These are phyloP conservation scores for Agrilus mali DNA, from an alignment of 2,888 invertebrate genomes.

Conservation along the genomic window DNA sequence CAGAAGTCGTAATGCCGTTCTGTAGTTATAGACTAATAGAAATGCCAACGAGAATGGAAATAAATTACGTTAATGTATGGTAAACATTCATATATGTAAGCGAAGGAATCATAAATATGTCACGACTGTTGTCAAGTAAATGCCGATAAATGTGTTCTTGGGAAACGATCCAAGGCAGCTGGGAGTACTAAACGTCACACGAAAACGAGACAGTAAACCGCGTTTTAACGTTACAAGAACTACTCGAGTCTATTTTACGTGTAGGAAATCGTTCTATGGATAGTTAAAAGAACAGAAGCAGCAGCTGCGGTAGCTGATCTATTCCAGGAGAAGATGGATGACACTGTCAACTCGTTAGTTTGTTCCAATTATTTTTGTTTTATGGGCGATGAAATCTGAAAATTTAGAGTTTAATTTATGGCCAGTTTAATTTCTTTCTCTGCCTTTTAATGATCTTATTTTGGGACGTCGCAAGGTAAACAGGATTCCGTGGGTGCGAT, in stretches of 20 bases:
- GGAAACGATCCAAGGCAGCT: constrained; percentile 24
- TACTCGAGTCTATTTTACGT: not conserved
- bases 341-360: constrained; percentile 27
- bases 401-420: constrained; percentile 22
- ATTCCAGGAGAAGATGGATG: constrained; percentile 29
- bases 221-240: no score
- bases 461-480: not conserved
- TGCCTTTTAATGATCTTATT: constrained; percentile 12
- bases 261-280: constrained; percentile 1
- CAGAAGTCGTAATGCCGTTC: no score
- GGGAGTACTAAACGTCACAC: constrained; percentile 7
- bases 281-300: constrained; percentile 17
- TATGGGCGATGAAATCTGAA: constrained; percentile 28
- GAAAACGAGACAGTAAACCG: no score
- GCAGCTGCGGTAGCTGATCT: constrained; percentile 28
- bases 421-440: constrained; percentile 12
- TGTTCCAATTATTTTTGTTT: constrained; percentile 32
- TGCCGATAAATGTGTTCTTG: constrained; percentile 37
- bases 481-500: no score
- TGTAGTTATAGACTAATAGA: constrained; percentile 35
- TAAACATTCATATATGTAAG: constrained; percentile 37
- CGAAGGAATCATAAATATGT: constrained; percentile 36
- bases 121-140: constrained; percentile 37
- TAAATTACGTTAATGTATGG: constrained; percentile 38
- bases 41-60: constrained; percentile 35